phyloP scores from a whole-genome alignment of 2,888 invertebrate species.

The Argyresthia albistria region DNA sequence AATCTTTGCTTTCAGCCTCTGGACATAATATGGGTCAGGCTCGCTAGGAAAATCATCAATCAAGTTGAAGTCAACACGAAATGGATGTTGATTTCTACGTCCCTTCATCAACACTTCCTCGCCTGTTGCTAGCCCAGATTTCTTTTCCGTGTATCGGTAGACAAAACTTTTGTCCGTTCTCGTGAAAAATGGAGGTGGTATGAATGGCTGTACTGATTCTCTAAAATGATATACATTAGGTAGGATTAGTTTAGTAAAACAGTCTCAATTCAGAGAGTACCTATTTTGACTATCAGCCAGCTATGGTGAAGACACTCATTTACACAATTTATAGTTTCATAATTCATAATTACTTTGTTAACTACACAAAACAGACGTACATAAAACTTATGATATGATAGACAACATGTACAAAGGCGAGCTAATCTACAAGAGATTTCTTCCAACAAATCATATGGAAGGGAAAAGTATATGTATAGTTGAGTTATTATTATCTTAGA shows the following conservation, averaged over 20 bases:
- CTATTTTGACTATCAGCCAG: not conserved
- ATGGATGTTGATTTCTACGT: conserved; percentile 30
- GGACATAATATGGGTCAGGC: conserved; percentile 72
- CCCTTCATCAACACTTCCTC: conserved; percentile 29
- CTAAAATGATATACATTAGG: no score
- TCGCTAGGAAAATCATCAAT: conserved; percentile 74
- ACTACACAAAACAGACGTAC: no score
- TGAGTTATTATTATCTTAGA: not conserved
- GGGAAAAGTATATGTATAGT: not conserved
- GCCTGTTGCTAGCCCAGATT: conserved; percentile 20
- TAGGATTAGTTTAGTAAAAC: not conserved
- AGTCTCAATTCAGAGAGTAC: not conserved
- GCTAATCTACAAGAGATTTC: not conserved
- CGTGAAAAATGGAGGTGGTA: conserved; percentile 85
- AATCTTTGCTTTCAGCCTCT: conserved; percentile 60
- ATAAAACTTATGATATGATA: no score
- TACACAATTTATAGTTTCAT: not conserved
- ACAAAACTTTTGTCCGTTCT: conserved; percentile 77
- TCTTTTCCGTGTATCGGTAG: conserved; percentile 47
- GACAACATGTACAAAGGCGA: no score
- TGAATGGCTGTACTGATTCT: conserved; percentile 36
- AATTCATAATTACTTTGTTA: no score
- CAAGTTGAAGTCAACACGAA: conserved; percentile 74
- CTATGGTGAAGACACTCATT: no score
- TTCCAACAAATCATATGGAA: not conserved